A percentile compares a stretch with the other conserved stretches of the same genome.
Conservation (phyloP, 2,113 vertebrate species). For the Thalassoma bifasciatum region DNA sequence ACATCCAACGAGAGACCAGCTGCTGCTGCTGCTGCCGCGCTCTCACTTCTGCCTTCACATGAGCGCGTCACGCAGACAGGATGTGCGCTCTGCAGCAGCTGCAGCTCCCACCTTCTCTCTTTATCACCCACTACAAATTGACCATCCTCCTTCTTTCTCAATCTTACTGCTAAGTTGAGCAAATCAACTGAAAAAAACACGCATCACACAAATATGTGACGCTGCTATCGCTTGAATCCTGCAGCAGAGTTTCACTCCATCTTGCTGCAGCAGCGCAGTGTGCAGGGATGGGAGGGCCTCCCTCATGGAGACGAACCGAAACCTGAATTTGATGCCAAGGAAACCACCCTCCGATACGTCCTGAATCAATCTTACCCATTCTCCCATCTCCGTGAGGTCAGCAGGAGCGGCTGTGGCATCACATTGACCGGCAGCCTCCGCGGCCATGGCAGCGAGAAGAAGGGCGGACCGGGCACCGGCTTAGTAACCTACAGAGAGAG, state of each 20-base stretch:
- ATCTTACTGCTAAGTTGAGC: neutral
- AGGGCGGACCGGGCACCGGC: conserved; percentile 20
- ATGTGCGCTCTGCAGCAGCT: conserved; percentile 12
- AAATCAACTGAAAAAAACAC: neutral
- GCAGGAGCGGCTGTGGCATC: conserved; percentile 35
- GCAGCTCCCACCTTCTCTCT: neutral
- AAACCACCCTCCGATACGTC: no score
- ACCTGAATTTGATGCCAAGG: neutral
- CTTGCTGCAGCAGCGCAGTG: conserved; percentile 13
- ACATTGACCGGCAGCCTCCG: conserved; percentile 56
- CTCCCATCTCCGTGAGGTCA: conserved; percentile 77
- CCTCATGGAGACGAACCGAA: neutral
- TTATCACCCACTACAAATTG: neutral
- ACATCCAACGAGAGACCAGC: conserved; percentile 32
- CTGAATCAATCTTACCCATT: conserved; percentile 61
- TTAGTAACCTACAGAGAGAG: neutral
- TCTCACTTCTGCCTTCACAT: conserved; percentile 47
- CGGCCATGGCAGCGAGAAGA: conserved; percentile 67
- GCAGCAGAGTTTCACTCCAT: conserved; percentile 27
- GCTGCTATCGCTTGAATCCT: neutral
- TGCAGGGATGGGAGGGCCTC: conserved; percentile 16
- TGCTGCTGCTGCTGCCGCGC: conserved; percentile 55
- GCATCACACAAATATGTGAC: neutral
- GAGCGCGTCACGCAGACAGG: conserved; percentile 28
- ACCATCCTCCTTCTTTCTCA: neutral